These are phyloP conservation scores for Drosophila mayri DNA, from an alignment of 1,140 invertebrate genomes.

Conservation along the genomic window DNA sequence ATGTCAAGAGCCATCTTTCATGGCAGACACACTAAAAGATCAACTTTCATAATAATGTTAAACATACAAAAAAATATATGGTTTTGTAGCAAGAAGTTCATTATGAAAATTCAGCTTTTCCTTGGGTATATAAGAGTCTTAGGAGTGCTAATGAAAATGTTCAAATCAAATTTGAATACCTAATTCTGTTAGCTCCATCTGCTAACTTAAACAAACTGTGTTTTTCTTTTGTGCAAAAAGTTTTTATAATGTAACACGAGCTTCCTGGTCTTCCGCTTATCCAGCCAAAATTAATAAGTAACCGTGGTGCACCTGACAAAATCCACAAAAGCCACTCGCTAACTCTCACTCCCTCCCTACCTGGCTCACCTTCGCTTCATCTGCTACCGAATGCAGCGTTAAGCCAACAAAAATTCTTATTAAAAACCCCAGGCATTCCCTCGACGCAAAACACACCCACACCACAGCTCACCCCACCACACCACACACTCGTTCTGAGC, in stretches of 20 bases:
- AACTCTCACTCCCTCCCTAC: conserved; percentile 6
- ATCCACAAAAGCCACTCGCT: conserved; percentile 50
- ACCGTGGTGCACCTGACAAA: conserved; percentile 52
- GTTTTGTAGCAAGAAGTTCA: background rate
- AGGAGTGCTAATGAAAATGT: background rate
- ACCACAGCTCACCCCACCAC: background rate
- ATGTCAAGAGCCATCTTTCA: conserved; percentile 5
- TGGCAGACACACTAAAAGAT: conserved; percentile 1
- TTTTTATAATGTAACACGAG: conserved; percentile 9
- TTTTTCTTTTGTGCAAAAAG: background rate
- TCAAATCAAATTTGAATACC: conserved; percentile 16
- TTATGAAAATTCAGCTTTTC: background rate
- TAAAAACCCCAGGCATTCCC: conserved; percentile 44
- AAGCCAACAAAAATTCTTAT: conserved; percentile 59
- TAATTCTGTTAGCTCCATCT: conserved; percentile 3
- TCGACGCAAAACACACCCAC: conserved; percentile 13
- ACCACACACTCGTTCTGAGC: conserved; percentile 6
- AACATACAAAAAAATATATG: background rate
- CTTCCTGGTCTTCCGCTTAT: conserved; percentile 4
- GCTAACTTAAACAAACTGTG: conserved; percentile 1
- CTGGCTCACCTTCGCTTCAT: conserved; percentile 16
- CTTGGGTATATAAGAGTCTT: background rate
- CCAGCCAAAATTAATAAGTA: conserved; percentile 54
- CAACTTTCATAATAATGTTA: background rate
- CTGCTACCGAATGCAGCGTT: conserved; percentile 35